Evolutionary conservation across 1,140 invertebrate genomes (phyloP), one percentile per base, ranked within the genome.

Genomic region (Tribolium castaneum): DNA sequence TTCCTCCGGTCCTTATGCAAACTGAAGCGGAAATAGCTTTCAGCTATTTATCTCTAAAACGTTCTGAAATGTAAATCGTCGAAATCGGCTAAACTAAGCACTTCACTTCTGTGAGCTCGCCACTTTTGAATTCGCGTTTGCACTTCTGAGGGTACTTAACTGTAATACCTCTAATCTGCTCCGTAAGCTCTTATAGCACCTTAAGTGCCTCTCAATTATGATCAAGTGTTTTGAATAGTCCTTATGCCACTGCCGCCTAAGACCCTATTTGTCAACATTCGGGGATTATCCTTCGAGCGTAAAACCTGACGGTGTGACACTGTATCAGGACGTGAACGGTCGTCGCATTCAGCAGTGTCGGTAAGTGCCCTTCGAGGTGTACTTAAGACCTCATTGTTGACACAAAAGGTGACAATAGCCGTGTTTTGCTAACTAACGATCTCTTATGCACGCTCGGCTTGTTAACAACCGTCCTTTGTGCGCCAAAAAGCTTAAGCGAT

Each of bases 371-470:
- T 72, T 70, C 71, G 73, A 78, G 76, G 80, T 66, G 80, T 83
- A 83, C 83, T 84, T 83, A 84, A 83, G 83, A 78, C 77, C 80
- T 78, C 75, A 81, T 82, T 78, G 78, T 56, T 73, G 52, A 77
- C 83, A 85, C 84, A 85, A 85, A 82, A 84, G 84, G 82, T 82
- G 81, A 85, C 84, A 85, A 85, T 85, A 78, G 81, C 70, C 73
- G 79, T 85, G 84, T 85, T 85, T 85, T 85, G 82, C 84, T 85
- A 85, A 85, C 84, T 84, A 85, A 85, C 81, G 84, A 85, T 84
- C 84, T 83, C 83, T 85, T 85, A 85, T 80, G 78, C 74, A 85
- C 84, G 83, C 83, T 79, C 81, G 83, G 83, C 80, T 84, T 82
- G 80, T 51, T 78, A 80, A 82, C 82, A 83, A 82, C 77, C 70